These are phyloP conservation scores for Mimas tiliae DNA, from an alignment of 2,888 invertebrate genomes.

Conservation along the genomic window DNA sequence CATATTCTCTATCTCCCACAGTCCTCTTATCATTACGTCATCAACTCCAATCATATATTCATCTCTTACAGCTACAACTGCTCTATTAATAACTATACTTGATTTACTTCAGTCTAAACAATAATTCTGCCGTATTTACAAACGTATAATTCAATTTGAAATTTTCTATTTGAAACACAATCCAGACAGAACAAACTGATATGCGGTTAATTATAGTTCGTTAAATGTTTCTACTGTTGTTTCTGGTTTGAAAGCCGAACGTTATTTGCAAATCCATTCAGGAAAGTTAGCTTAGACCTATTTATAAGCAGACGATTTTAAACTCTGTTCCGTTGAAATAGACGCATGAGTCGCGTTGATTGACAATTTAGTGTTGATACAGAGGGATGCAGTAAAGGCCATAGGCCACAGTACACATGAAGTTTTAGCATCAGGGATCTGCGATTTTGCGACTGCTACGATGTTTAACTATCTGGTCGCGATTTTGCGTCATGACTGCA, in stretches of 20 bases:
- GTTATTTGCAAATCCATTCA: conserved; percentile 47
- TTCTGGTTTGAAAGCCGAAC: conserved; percentile 36
- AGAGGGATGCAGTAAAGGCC: not conserved
- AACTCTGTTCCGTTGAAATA: not conserved
- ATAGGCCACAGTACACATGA: no score
- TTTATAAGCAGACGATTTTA: not conserved
- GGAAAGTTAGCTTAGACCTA: conserved; percentile 20
- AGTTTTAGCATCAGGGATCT: no score
- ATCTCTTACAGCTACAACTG: not conserved
- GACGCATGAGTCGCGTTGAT: not conserved
- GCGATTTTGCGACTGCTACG: no score
- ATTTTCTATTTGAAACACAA: conserved; percentile 34
- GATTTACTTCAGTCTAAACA: not conserved
- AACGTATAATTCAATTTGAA: conserved; percentile 24
- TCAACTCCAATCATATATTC: not conserved
- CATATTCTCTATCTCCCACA: not conserved
- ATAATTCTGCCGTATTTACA: conserved; percentile 25
- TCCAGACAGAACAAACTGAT: conserved; percentile 35
- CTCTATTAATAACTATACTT: conserved; percentile 1
- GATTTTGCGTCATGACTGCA: no score
- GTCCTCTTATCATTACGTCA: not conserved
- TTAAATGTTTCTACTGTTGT: conserved; percentile 42
- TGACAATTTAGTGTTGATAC: not conserved
- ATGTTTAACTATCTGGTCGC: no score
- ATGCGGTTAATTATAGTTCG: conserved; percentile 41